phyloP scores from a whole-genome alignment of 2,113 vertebrate genomes.

The Antechinus flavipes region DNA sequence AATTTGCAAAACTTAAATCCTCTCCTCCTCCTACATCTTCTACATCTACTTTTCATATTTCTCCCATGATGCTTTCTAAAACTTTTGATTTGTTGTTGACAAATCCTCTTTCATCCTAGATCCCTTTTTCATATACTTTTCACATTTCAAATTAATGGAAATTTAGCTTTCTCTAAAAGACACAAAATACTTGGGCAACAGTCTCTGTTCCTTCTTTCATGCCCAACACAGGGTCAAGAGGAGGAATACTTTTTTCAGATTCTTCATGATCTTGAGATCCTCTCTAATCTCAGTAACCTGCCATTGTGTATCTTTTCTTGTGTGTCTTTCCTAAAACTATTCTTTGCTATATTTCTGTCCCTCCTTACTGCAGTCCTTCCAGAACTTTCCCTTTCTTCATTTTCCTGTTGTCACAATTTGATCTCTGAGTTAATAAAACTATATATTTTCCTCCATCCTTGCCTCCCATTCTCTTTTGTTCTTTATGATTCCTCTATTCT shows the following conservation, averaged over 20 bases:
- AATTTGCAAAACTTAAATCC: not conserved
- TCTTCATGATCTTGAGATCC: not conserved
- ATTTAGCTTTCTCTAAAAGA: not conserved
- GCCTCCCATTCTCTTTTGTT: not conserved
- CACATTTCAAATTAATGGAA: not conserved
- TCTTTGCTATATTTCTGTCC: not conserved
- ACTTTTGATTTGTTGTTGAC: not conserved
- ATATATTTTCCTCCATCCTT: not conserved
- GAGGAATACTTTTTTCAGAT: not conserved
- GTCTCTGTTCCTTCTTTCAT: not conserved
- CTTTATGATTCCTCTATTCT: not conserved
- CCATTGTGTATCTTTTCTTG: not conserved
- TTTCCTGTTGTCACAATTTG: not conserved
- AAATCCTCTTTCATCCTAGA: not conserved
- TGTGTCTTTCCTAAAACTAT: not conserved
- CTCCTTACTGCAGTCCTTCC: not conserved
- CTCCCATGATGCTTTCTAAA: not conserved
- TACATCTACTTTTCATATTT: not conserved
- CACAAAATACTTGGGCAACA: not conserved
- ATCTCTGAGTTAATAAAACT: not conserved
- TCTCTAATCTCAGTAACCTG: not conserved
- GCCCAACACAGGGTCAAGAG: not conserved
- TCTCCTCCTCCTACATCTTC: not conserved
- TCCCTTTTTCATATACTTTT: not conserved
- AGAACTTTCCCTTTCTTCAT: not conserved